Base-by-base conservation (phyloP, 1,140 invertebrate genomes). In the Mactra quadrangularis region DNA sequence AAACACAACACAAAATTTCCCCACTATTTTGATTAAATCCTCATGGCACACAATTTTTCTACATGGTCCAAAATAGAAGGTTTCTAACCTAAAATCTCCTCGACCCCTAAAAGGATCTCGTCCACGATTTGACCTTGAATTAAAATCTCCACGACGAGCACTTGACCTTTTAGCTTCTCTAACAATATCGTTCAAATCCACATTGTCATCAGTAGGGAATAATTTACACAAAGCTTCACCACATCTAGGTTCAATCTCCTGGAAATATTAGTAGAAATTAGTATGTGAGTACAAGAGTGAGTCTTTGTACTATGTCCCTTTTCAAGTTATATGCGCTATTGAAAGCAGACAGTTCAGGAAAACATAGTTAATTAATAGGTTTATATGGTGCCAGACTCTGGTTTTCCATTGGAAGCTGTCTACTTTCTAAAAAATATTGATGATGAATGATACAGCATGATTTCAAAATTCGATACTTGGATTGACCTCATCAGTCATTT, bases 201-300 rank as follows among this genome's bases (percentile, higher is more conserved):
- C 96, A 89, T 96, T 96, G 87, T 98, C 96, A 93, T 99, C 98
- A 93, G 97, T 95, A 3, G 97, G 96, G 93, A 99, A 99, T 52
- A 99, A 93, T 86, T 97, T 95, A 92, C 98, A 99, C 38, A 99
- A 94, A 92, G 98, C 97, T 92, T 98, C 97, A 41, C 97, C 98
- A 82, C 99, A 97, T 90, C 96, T 95, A 17, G 98, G 97, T 91
- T 99, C 98, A 83, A 99, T 97, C 95, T 99, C 98, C 95, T 99
- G 79, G 31, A 89, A 87, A 71, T 13, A 45, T 1, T 38, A 74
- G 19, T 19, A 66, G 6, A 15, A 41, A 41, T 7, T 41, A 41
- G 38, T n/a, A n/a, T n/a, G n/a, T n/a, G n/a, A n/a, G n/a, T n/a
- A n/a, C n/a, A n/a, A n/a, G n/a, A n/a, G n/a, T n/a, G n/a, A n/a